A percentile compares a stretch with the other conserved stretches of the same genome.
Conservation (phyloP, 2,113 vertebrate genomes). For the Tympanuchus pallidicinctus region DNA sequence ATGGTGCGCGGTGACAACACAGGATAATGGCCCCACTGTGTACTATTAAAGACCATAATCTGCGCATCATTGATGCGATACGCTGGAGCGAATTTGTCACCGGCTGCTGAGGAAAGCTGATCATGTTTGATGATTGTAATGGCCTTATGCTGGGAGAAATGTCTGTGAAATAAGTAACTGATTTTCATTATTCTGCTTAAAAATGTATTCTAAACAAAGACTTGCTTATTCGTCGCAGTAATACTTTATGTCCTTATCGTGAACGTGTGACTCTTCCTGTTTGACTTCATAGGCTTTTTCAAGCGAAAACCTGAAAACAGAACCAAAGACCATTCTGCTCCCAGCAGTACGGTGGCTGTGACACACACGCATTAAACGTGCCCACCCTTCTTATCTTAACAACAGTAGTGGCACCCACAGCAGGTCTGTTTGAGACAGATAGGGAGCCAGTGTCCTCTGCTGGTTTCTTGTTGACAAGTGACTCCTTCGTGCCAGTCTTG, state of each 20-base stretch:
- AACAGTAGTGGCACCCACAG: not conserved
- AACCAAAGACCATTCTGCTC: not conserved
- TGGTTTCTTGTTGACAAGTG: not conserved
- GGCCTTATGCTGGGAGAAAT: not conserved
- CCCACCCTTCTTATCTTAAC: not conserved
- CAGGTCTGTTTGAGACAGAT: not conserved
- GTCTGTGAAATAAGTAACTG: not conserved
- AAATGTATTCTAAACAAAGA: not conserved
- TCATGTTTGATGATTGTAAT: not conserved
- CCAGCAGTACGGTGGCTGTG: fast-evolving
- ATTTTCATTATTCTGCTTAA: not conserved
- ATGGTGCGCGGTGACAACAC: not conserved
- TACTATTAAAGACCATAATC: not conserved
- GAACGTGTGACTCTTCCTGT: not conserved
- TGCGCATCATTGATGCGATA: not conserved
- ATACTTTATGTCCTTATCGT: not conserved
- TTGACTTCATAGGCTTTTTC: not conserved
- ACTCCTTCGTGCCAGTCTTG: not conserved
- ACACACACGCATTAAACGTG: not conserved
- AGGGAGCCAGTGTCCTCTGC: not conserved
- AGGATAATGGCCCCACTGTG: not conserved
- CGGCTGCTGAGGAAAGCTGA: not conserved
- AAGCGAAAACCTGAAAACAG: not conserved
- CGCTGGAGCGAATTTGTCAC: not conserved
- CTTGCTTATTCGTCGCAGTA: not conserved